Conservation (phyloP, 1,140 invertebrate genomes). For the Myzus persicae region DNA sequence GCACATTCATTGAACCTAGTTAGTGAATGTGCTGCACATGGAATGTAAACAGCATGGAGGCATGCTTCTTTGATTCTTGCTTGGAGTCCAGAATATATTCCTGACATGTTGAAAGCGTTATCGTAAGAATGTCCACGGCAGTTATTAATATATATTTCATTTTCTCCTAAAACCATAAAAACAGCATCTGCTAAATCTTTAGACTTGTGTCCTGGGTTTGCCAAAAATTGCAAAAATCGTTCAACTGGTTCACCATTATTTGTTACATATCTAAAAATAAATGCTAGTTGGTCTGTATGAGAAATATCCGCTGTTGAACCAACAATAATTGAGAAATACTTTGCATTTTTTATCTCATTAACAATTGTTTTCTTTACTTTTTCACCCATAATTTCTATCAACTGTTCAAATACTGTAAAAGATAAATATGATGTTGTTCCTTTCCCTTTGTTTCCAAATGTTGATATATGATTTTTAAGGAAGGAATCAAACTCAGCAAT, state of each 20-base stretch:
- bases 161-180: slow-evolving; percentile 38
- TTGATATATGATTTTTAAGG: not conserved
- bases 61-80: slow-evolving; percentile 34
- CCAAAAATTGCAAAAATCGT: slow-evolving; percentile 36
- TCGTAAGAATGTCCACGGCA: slow-evolving; percentile 62
- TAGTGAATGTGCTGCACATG: slow-evolving; percentile 42
- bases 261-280: slow-evolving; percentile 27
- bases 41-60: slow-evolving; percentile 22
- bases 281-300: slow-evolving; percentile 53
- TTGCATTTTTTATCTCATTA: slow-evolving; percentile 63
- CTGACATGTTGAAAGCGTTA: slow-evolving; percentile 60
- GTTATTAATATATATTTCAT: slow-evolving; percentile 53
- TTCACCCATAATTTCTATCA: slow-evolving; percentile 62
- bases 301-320: slow-evolving; percentile 57
- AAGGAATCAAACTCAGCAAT: slow-evolving; percentile 28
- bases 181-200: slow-evolving; percentile 36
- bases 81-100: slow-evolving; percentile 29
- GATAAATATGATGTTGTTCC: slow-evolving; percentile 63
- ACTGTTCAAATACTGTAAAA: slow-evolving; percentile 63
- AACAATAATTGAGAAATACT: slow-evolving; percentile 64
- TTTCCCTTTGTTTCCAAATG: slow-evolving; percentile 62
- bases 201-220: slow-evolving; percentile 34
- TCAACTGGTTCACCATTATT: slow-evolving; percentile 44
- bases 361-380: slow-evolving; percentile 60
- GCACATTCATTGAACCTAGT: slow-evolving; percentile 23